These are phyloP conservation scores for Ascidia mentula DNA, from an alignment of 23 tunicate species.

Conservation along the genomic window DNA sequence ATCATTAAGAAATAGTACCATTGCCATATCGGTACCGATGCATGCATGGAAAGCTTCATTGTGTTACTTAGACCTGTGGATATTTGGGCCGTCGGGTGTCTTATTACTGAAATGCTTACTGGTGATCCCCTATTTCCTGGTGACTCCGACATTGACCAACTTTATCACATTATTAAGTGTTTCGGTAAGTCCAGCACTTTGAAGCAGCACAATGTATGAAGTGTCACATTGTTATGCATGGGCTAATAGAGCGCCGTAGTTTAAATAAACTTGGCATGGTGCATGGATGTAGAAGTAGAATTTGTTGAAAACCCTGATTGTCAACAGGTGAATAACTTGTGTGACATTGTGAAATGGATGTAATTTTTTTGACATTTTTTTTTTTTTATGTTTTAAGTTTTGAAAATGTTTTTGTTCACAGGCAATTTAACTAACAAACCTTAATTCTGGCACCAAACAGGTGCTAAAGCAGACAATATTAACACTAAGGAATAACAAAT, in stretches of 20 bases:
- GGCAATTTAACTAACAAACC: too few species aligned
- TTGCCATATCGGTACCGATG: too few species aligned
- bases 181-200: constrained; percentile 90
- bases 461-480: too few species aligned
- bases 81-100: constrained; percentile 97
- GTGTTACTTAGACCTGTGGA: constrained; percentile 68
- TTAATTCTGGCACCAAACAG: too few species aligned
- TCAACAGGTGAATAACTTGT: too few species aligned
- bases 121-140: constrained; percentile 98
- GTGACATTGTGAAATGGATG: too few species aligned
- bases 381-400: too few species aligned
- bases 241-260: not conserved
- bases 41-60: not conserved
- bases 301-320: too few species aligned
- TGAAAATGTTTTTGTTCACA: too few species aligned
- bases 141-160: constrained; percentile 97
- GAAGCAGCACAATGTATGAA: not conserved
- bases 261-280: not conserved
- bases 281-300: not conserved
- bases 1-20: too few species aligned
- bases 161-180: constrained; percentile 84
- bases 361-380: too few species aligned
- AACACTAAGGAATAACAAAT: too few species aligned
- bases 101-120: constrained; percentile 91
- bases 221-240: not conserved